These are phyloP conservation scores for Epirrita christyi DNA, from an alignment of 2,888 invertebrate genomes.

Conservation along the genomic window DNA sequence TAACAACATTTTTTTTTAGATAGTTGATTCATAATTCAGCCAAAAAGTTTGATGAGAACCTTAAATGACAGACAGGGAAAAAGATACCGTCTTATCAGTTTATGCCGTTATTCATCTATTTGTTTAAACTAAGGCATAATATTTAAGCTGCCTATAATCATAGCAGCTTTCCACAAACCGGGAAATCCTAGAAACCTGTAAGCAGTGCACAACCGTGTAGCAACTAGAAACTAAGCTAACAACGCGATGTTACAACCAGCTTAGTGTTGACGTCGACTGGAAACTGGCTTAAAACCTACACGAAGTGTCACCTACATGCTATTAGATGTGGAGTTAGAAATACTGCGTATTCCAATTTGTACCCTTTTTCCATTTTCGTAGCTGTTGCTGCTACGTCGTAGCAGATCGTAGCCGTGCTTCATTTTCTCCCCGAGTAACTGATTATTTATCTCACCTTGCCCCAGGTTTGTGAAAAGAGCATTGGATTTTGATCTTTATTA, in stretches of 20 bases:
- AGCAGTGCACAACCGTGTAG: background rate
- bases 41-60: no score
- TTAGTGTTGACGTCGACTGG: constrained; percentile 30
- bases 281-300: constrained; percentile 26
- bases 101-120: no score
- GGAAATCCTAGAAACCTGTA: background rate
- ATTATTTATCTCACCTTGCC: no score
- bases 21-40: no score
- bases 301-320: constrained; percentile 10
- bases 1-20: no score
- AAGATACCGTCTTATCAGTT: no score
- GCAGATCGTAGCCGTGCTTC: background rate
- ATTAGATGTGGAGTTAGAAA: constrained; percentile 4
- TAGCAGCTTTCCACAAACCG: background rate
- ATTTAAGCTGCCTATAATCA: no score
- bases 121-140: no score
- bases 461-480: no score
- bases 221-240: constrained; percentile 20
- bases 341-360: background rate
- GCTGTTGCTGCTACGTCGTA: constrained; percentile 13
- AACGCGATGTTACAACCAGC: constrained; percentile 30
- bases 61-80: no score
- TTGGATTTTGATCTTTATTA: no score
- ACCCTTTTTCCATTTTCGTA: constrained; percentile 9
- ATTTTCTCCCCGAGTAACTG: no score